These are phyloP conservation scores for Merodon equestris DNA, from an alignment of 2,888 invertebrate species.

Conservation along the genomic window DNA sequence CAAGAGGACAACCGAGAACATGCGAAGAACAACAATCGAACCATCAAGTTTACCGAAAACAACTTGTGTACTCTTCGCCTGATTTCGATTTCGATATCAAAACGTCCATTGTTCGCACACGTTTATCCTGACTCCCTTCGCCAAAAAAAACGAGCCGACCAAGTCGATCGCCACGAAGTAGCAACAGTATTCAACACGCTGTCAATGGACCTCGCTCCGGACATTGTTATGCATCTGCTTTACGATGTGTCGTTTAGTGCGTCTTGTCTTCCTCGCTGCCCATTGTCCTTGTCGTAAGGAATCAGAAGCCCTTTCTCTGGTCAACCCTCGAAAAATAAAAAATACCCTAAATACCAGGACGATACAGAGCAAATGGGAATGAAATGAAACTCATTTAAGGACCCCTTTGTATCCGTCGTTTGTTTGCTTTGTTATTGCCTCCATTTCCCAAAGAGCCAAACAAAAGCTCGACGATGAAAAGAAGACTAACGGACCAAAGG, in stretches of 20 bases:
- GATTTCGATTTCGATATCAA: slow-evolving; percentile 49
- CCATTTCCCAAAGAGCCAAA: neutral
- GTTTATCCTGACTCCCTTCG: slow-evolving; percentile 35
- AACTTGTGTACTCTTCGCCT: slow-evolving; percentile 48
- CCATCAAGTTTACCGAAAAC: too few relatives aligned
- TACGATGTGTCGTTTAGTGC: slow-evolving; percentile 8
- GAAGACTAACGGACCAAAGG: slow-evolving; percentile 73
- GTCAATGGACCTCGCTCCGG: slow-evolving; percentile 33
- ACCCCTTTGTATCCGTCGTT: slow-evolving; percentile 11
- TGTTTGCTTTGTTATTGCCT: slow-evolving; percentile 47
- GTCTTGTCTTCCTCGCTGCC: slow-evolving; percentile 13
- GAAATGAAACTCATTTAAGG: slow-evolving; percentile 44
- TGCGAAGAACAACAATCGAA: slow-evolving; percentile 25
- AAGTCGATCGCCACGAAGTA: slow-evolving; percentile 9
- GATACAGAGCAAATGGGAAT: slow-evolving; percentile 27
- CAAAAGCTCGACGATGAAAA: neutral
- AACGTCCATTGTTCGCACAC: slow-evolving; percentile 55
- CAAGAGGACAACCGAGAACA: neutral
- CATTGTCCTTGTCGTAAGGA: slow-evolving; percentile 4
- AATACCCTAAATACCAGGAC: slow-evolving; percentile 13
- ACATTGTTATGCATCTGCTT: slow-evolving; percentile 60
- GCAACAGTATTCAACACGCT: slow-evolving; percentile 28
- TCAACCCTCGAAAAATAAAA: slow-evolving; percentile 14
- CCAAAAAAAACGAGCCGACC: slow-evolving; percentile 35
- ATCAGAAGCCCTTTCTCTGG: slow-evolving; percentile 20